Percentiles rank a stretch among this genome's conserved stretches.
These are phyloP conservation scores for Xestobium rufovillosum DNA, from an alignment of 2,888 invertebrate genomes.

Conservation along the genomic window DNA sequence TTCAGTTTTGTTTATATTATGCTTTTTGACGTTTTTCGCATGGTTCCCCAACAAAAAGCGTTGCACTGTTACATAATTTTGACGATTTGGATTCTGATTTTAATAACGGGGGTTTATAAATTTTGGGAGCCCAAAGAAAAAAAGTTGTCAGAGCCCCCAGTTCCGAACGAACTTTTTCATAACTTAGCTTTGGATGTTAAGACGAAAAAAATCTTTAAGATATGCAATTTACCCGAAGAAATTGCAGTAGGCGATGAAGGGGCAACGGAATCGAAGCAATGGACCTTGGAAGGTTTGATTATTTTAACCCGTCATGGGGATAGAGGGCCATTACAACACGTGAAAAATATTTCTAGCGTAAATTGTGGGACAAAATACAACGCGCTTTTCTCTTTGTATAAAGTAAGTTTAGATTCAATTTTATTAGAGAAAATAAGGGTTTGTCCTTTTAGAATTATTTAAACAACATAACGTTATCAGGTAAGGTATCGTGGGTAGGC, in stretches of 20 bases:
- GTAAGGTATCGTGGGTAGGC: slow-evolving; percentile 66
- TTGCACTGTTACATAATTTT: slow-evolving; percentile 75
- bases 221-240: slow-evolving; percentile 67
- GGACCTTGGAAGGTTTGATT: slow-evolving; percentile 63
- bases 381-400: slow-evolving; percentile 36
- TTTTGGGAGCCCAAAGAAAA: slow-evolving; percentile 47
- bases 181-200: slow-evolving; percentile 54
- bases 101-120: slow-evolving; percentile 75
- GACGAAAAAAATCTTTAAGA: slow-evolving; percentile 57
- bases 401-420: slow-evolving; percentile 28
- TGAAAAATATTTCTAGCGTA: slow-evolving; percentile 68
- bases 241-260: slow-evolving; percentile 67
- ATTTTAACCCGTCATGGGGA: slow-evolving; percentile 83
- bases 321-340: slow-evolving; percentile 77
- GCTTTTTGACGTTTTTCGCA: slow-evolving; percentile 48
- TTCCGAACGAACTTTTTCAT: slow-evolving; percentile 32
- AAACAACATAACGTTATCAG: slow-evolving; percentile 48
- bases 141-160: slow-evolving; percentile 27
- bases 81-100: slow-evolving; percentile 73
- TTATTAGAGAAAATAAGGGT: background rate
- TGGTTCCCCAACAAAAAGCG: slow-evolving; percentile 59
- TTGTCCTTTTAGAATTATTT: slow-evolving; percentile 46
- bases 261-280: slow-evolving; percentile 46
- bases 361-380: slow-evolving; percentile 57
- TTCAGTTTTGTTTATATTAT: too few species aligned